These are phyloP conservation scores for Drosophila putrida DNA, from an alignment of 2,888 invertebrate species.

Conservation along the genomic window DNA sequence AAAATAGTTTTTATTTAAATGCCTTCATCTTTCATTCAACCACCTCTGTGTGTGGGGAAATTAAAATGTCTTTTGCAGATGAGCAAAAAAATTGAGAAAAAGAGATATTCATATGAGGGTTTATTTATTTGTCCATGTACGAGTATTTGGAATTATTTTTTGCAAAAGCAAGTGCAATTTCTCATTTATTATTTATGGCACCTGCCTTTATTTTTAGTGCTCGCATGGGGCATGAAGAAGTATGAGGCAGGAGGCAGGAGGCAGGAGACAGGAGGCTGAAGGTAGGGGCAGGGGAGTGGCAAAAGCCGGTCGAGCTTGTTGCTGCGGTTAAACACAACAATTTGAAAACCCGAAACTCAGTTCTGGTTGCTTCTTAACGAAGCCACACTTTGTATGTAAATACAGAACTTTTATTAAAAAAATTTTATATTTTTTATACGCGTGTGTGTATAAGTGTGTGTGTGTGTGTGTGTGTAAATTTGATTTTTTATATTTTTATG, in stretches of 20 bases:
- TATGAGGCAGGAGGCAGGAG: neutral
- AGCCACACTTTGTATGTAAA: constrained; percentile 75
- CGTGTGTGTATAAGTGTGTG: neutral
- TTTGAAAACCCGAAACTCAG: constrained; percentile 39
- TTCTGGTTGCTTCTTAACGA: constrained; percentile 32
- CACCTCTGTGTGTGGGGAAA: constrained; percentile 6
- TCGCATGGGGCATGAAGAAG: constrained; percentile 34
- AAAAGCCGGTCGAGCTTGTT: constrained; percentile 32
- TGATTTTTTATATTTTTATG: constrained; percentile 47
- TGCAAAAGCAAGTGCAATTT: constrained; percentile 59
- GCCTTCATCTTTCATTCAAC: constrained; percentile 7
- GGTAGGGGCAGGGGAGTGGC: constrained; percentile 1
- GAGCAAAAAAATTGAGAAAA: constrained; percentile 14
- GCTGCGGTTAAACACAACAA: constrained; percentile 52
- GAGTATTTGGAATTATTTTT: constrained; percentile 54
- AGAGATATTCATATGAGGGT: constrained; percentile 25
- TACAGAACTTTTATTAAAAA: constrained; percentile 76
- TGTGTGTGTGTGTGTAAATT: constrained; percentile 27
- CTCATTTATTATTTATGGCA: constrained; percentile 75
- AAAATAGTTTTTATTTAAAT: constrained; percentile 22
- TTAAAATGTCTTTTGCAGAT: constrained; percentile 17
- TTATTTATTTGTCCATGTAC: constrained; percentile 54
- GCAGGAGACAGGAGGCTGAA: neutral
- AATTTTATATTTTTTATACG: constrained; percentile 31
- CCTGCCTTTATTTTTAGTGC: constrained; percentile 70